Conservation (phyloP, 2,797 vertebrate genomes). For the Ataeniobius toweri region DNA sequence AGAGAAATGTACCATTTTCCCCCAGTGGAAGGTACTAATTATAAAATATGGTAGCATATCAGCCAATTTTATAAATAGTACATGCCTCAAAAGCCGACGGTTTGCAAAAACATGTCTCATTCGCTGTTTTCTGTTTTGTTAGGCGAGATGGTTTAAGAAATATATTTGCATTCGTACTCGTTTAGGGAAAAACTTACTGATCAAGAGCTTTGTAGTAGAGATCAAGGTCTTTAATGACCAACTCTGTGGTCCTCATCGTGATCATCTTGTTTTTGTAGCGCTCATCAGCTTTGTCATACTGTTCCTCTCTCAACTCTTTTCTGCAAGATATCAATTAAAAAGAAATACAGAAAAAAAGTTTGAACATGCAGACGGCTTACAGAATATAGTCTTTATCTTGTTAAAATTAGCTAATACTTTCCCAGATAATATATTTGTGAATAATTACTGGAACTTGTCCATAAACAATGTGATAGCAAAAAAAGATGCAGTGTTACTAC, state of each 20-base stretch:
- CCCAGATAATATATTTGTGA: neutral
- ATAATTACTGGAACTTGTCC: neutral
- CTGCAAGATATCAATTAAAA: conserved; percentile 65
- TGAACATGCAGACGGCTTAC: neutral
- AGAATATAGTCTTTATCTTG: neutral
- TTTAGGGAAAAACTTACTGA: conserved; percentile 84
- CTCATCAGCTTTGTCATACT: conserved; percentile 90
- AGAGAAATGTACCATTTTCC: no score
- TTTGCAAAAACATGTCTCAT: no score
- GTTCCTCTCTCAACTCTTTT: conserved; percentile 91
- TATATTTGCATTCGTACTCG: neutral
- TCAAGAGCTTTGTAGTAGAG: conserved; percentile 97
- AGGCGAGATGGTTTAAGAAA: no score
- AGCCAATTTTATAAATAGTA: no score
- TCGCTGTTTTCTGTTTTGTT: no score
- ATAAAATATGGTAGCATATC: no score
- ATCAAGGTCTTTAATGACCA: conserved; percentile 94
- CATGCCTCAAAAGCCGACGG: no score
- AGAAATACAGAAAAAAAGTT: neutral
- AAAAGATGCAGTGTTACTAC: neutral
- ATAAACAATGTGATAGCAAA: neutral
- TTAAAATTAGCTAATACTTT: neutral
- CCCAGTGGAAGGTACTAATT: no score
- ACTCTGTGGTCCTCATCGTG: conserved; percentile 93
- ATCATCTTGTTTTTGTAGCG: conserved; percentile 94